Evolutionary conservation across 2,888 invertebrate species (phyloP).

Genomic region (Physocephala rufipes): DNA sequence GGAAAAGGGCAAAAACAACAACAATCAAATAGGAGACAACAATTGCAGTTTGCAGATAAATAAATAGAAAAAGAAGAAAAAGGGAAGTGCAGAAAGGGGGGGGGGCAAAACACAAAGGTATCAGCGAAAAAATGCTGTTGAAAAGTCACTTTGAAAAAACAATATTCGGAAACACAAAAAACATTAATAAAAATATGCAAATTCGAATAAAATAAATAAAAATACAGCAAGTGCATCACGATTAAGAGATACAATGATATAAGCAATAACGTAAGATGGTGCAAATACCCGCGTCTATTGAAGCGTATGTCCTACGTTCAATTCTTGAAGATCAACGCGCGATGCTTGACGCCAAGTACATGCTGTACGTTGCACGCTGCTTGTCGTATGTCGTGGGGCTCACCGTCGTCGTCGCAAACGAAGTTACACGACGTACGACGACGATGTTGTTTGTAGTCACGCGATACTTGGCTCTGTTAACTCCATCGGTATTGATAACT

Average conservation of each 20-base stretch:
- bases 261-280: not conserved
- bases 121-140: too few relatives aligned
- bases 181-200: not conserved
- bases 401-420: too few relatives aligned
- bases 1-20: slow-evolving; percentile 40
- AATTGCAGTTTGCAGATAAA: too few relatives aligned
- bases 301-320: slow-evolving; percentile 29
- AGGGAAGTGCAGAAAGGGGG: too few relatives aligned
- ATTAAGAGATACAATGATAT: slow-evolving; percentile 15
- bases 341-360: not conserved
- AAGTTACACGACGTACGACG: too few relatives aligned
- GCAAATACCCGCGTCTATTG: slow-evolving; percentile 11
- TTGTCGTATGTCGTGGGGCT: too few relatives aligned
- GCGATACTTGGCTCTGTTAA: slow-evolving; percentile 28
- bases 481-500: not conserved
- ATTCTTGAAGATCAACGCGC: not conserved
- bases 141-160: too few relatives aligned
- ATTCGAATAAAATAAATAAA: slow-evolving; percentile 14
- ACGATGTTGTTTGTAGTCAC: slow-evolving; percentile 33
- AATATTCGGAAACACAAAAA: not conserved
- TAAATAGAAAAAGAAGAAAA: too few relatives aligned
- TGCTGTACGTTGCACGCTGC: too few relatives aligned
- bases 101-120: too few relatives aligned
- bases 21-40: slow-evolving; percentile 18
- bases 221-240: slow-evolving; percentile 26